phyloP scores from a whole-genome alignment of 2,797 vertebrate species.

The Clamator glandarius region DNA sequence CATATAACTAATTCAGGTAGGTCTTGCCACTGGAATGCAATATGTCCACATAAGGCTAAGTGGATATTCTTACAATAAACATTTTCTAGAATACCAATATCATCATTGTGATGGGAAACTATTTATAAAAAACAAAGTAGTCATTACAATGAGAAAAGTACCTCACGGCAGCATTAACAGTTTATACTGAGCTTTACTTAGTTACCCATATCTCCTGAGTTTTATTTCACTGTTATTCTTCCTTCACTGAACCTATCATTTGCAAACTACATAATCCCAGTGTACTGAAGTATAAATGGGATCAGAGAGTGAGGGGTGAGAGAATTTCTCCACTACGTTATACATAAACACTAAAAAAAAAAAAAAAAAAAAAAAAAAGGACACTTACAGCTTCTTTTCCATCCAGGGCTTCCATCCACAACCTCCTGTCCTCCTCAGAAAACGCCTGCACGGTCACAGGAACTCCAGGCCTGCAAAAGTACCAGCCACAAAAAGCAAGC shows the following conservation, averaged over 20 bases:
- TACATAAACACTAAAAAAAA: not conserved
- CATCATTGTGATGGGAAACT: not conserved
- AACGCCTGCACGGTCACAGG: constrained; percentile 91
- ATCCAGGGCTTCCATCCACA: constrained; percentile 96
- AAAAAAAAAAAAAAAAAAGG: not conserved
- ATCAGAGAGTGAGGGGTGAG: not conserved
- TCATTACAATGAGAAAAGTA: not conserved
- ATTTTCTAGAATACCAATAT: not conserved
- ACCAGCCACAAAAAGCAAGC: not conserved
- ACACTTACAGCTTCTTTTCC: constrained; percentile 94
- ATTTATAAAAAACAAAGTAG: not conserved
- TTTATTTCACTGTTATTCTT: not conserved
- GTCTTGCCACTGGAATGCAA: not conserved
- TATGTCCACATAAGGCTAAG: not conserved
- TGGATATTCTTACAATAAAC: not conserved
- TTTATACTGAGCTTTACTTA: not conserved
- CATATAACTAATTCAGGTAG: not conserved
- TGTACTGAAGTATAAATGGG: not conserved
- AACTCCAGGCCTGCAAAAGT: constrained; percentile 84
- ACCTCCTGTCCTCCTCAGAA: constrained; percentile 92
- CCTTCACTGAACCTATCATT: not conserved
- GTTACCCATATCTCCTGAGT: not conserved
- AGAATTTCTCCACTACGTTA: not conserved
- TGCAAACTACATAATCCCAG: not conserved
- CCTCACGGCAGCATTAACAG: not conserved